These are phyloP conservation scores for Rallus crepitans DNA, from an alignment of 2,797 vertebrate species.

Conservation along the genomic window DNA sequence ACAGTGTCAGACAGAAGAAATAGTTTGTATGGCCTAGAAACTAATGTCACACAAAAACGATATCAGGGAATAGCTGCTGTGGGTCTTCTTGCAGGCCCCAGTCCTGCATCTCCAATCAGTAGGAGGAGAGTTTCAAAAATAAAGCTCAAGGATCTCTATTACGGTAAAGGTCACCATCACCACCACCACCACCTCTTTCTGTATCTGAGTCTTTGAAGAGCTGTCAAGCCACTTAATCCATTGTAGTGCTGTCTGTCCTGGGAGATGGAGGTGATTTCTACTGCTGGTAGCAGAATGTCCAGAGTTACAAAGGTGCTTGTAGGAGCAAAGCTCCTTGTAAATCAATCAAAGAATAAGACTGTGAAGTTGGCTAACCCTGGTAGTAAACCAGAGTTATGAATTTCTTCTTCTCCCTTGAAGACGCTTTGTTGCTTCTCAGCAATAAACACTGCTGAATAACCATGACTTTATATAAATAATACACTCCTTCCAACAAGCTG, in stretches of 20 bases:
- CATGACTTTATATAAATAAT: constrained; percentile 59
- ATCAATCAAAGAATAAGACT: background rate
- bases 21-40: background rate
- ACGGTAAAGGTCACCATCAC: background rate
- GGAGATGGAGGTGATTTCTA: background rate
- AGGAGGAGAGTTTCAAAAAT: background rate
- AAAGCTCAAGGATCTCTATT: background rate
- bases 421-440: constrained; percentile 45
- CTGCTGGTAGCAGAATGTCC: background rate
- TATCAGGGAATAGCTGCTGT: background rate
- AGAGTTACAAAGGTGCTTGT: background rate
- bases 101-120: background rate
- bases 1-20: background rate
- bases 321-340: background rate
- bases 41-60: background rate
- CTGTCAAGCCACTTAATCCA: background rate
- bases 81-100: background rate
- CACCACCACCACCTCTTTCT: background rate
- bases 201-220: background rate
- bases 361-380: background rate
- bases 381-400: constrained; percentile 32
- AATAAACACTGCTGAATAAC: constrained; percentile 63
- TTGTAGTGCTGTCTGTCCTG: background rate
- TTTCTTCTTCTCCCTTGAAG: constrained; percentile 30
- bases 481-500: constrained; percentile 25